Percentiles rank a stretch among this genome's conserved stretches.
These are phyloP conservation scores for Lysiphlebus fabarum DNA, from an alignment of 1,140 invertebrate species.

Conservation along the genomic window DNA sequence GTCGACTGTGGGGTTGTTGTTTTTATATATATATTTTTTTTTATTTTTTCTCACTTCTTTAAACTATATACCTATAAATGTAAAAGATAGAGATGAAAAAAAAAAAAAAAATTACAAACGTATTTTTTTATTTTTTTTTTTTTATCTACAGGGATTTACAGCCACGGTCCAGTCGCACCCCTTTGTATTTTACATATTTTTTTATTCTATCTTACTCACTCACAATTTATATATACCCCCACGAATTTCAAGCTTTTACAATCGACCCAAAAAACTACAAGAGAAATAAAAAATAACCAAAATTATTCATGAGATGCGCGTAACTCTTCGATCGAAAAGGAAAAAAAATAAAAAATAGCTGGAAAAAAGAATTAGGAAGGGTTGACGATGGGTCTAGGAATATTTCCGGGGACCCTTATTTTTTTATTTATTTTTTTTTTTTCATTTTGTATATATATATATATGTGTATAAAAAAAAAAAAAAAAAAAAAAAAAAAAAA, in stretches of 20 bases:
- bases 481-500: no score
- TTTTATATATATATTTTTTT: slow-evolving; percentile 1
- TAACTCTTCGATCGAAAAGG: slow-evolving; percentile 28
- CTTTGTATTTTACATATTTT: slow-evolving; percentile 22
- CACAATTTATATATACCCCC: slow-evolving; percentile 25
- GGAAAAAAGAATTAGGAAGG: slow-evolving; percentile 35
- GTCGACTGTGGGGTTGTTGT: slow-evolving; percentile 8
- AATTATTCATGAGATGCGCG: slow-evolving; percentile 54
- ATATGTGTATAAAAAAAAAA: no score
- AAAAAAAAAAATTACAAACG: no score
- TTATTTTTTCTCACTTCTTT: no score
- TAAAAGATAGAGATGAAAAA: no score
- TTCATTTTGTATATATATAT: neutral
- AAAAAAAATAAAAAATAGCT: slow-evolving; percentile 21
- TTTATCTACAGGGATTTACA: slow-evolving; percentile 53
- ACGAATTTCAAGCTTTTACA: slow-evolving; percentile 24
- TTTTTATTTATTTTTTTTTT: neutral
- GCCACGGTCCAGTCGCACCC: slow-evolving; percentile 47
- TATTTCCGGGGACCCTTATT: neutral
- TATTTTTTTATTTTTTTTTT: no score
- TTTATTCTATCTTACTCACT: slow-evolving; percentile 7
- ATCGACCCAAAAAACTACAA: slow-evolving; percentile 35
- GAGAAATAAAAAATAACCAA: slow-evolving; percentile 29
- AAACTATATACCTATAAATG: no score
- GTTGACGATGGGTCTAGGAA: slow-evolving; percentile 24